Evolutionary conservation across 2,797 vertebrate species (phyloP).

Genomic region (Ctenochaetus hawaiiensis): DNA sequence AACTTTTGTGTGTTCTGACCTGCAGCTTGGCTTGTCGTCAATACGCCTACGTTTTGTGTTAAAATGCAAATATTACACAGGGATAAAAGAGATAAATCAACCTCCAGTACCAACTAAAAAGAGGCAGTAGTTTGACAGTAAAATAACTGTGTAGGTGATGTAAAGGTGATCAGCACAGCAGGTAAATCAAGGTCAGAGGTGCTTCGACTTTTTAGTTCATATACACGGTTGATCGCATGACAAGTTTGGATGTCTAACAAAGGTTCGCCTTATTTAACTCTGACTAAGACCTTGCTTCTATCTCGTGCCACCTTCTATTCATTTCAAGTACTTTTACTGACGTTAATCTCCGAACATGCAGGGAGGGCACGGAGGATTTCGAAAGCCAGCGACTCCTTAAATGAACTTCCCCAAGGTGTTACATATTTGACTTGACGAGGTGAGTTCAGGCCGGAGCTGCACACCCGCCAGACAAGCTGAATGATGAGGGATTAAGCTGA

Average conservation of each 20-base stretch:
- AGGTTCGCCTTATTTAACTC: background rate
- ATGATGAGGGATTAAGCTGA: background rate
- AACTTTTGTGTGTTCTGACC: background rate
- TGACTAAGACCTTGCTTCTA: constrained; percentile 6
- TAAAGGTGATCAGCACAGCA: constrained; percentile 16
- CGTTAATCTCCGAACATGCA: too few species aligned
- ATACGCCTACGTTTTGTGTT: background rate
- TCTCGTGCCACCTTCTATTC: background rate
- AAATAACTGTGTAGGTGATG: constrained; percentile 15
- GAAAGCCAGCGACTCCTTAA: background rate
- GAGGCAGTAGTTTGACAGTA: constrained; percentile 28
- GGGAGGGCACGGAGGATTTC: too few species aligned
- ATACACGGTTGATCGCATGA: constrained; percentile 20
- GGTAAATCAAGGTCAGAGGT: constrained; percentile 22
- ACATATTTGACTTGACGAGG: background rate
- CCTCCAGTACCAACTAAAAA: background rate
- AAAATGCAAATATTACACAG: constrained; percentile 41
- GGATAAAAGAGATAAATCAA: constrained; percentile 9
- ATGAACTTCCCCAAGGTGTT: background rate
- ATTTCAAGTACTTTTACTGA: background rate
- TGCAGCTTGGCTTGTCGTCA: background rate
- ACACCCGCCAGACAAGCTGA: constrained; percentile 11
- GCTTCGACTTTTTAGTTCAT: background rate
- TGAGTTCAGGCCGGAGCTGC: background rate
- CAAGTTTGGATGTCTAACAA: constrained; percentile 14